Evolutionary conservation across 2,888 invertebrate genomes (phyloP), one percentile per base, ranked within the genome.

Genomic region (Polietes domitor): DNA sequence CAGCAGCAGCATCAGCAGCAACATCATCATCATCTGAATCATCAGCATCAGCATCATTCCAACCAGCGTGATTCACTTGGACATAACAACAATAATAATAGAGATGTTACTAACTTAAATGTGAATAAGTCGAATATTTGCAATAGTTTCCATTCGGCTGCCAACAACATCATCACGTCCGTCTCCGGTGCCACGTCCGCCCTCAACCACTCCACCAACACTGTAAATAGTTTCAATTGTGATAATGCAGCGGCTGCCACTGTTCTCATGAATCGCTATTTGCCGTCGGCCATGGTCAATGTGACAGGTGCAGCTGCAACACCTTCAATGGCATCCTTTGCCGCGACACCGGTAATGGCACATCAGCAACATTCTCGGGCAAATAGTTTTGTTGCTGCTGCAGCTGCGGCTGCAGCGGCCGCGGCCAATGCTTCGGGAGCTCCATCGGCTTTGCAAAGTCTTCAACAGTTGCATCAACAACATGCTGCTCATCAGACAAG

Each of bases 381-480:
- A 0, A 91, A 87, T 72, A 86, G 85, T 77, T 90, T 90, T 32
- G 89, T 91, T 21, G 85, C 88, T 15, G 88, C 87, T 6, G 89
- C 89, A 9, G 90, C 89, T 10, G 91, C 88, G 7, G 89, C 89
- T 3, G 90, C 86, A 7, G 89, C 88, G 53, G 88, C 79, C n/a
- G n/a, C n/a, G n/a, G n/a, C n/a, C n/a, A n/a, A n/a, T n/a, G 87
- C 79, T 9, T 86, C 85, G 32, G 88, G 87, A 47, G 89, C 88
- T 19, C 91, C 92, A 12, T 91, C 92, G 28, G 92, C 92, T 5
- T 83, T 92, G 78, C 92, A 92, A 86, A 92, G 92, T 80, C 87
- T 92, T 7, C 92, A 92, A 77, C 92, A 92, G 80, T 85, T 92
- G 63, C 92, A 92, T 84, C 92, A 92, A 70, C 92, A 92, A 83